These are phyloP conservation scores for Noctilio leporinus DNA, from an alignment of 2,113 vertebrate species.

Conservation along the genomic window DNA sequence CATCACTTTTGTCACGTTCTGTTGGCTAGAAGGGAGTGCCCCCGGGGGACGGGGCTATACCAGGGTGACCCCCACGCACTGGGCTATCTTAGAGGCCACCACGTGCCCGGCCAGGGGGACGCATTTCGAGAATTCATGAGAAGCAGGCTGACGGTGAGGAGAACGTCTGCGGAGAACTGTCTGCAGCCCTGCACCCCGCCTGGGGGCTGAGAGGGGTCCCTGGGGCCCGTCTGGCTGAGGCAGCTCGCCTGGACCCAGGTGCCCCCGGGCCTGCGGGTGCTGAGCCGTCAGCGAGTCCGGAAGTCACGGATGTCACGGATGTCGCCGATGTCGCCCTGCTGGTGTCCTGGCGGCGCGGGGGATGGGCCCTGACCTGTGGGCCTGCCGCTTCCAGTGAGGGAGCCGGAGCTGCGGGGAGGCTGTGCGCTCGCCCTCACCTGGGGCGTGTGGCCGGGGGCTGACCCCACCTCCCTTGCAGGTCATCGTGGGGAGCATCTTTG, in stretches of 20 bases:
- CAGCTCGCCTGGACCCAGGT: fast-evolving
- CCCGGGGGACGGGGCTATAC: background rate
- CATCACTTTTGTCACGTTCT: fast-evolving
- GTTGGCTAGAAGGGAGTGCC: background rate
- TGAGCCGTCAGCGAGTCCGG: fast-evolving
- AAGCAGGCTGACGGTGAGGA: background rate
- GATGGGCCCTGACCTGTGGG: too few species aligned
- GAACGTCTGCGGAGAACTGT: background rate
- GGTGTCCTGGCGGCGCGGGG: too few species aligned
- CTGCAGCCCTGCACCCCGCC: too few species aligned
- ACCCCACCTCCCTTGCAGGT: constrained; percentile 78
- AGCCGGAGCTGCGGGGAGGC: too few species aligned
- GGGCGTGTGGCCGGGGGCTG: background rate
- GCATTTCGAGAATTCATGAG: background rate
- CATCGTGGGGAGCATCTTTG: constrained; percentile 96
- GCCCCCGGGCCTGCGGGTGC: fast-evolving
- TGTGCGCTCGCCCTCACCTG: fast-evolving
- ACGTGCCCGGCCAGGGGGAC: too few species aligned
- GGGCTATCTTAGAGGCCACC: background rate
- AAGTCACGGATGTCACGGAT: too few species aligned
- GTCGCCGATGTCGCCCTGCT: too few species aligned
- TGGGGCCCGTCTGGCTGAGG: background rate
- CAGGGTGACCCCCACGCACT: too few species aligned
- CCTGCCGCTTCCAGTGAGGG: too few species aligned
- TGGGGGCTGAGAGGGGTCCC: background rate